Base-by-base conservation (phyloP, 2,888 invertebrate species). In the Oscheius sp. region DNA sequence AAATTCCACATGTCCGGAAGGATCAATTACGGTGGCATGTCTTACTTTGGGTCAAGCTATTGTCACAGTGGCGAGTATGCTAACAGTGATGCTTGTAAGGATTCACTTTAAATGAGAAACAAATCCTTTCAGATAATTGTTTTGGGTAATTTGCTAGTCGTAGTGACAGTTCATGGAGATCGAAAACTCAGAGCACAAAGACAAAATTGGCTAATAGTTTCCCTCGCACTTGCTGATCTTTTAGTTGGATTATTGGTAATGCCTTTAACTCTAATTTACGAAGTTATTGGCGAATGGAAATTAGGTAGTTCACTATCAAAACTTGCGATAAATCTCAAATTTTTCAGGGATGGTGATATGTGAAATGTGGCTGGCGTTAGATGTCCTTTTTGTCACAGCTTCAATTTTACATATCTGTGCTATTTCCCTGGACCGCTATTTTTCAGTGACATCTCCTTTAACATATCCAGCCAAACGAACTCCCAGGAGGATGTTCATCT, bases 141-240 rank as follows among this genome's bases (percentile, higher is more conserved):
- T 8, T 72, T 79, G 46, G 86, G 86, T 46, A 86, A 86, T 64
- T 48, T 82, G 15, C 75, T 86, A 46, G 86, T 86, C 10, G 82
- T 86, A 45, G 72, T 85, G 37, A 86, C 86, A 3, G 85, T 86
- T 10, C 73, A 83, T 70, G 73, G 80, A 33, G 86, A 86, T 69
- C 73, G 79, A 55, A 84, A 84, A 69, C 70, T 86, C 61, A 71
- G 84, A 25, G 87, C 87, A 74, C 86, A 87, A 37, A 82, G 88
- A 3, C 89, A 89, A 75, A 89, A 89, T 80, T 88, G 88, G 87
- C 87, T 89, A 72, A 88, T 89, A 20, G 88, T 88, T 3, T 88
- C 84, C 27, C 67, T 86, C 39, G 86, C 86, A 0, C 69, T 81
- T 0, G 86, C 86, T n/a, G 86, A 86, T 73, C 86, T 89, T 66